Base-by-base conservation (phyloP, 2,888 invertebrate species). In the Cyclophora albipunctata region DNA sequence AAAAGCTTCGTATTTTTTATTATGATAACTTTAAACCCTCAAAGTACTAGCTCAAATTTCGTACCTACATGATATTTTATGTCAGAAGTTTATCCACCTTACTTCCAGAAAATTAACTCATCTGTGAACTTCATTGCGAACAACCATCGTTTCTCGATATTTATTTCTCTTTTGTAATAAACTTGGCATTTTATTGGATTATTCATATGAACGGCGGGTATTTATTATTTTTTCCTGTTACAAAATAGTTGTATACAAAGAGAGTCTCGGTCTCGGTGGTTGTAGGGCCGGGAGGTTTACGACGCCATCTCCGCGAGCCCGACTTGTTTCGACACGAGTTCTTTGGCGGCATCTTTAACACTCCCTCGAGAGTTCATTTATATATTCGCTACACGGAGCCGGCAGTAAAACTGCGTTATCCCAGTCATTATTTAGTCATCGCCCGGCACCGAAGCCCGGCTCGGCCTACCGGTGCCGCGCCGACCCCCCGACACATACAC, bases 391-490 rank as follows among this genome's bases (percentile, higher is more conserved):
- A 83, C 86, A 83, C 87, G 87, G 78, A 84, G 80, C 69, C 76
- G 71, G 87, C 81, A 84, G 85, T 87, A 88, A 88, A 88, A 84
- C 82, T 81, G 87, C 82, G 87, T 88, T 87, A 88, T 84, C 81
- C 85, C 71, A 75, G 85, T 87, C 87, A 87, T 88, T 87, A 87
- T 85, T 88, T 86, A 88, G 88, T 87, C 87, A 88, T 87, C 86
- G 78, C 81, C 78, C 68, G 73, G 57, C 37, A 37, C 37, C 37
- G 37, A 53, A 54, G 50, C 52, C 48, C 46, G 45, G 34, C 47
- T 34, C 46, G 41, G 43, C 34, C 47, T 35, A 20, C 42, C 44
- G 45, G 7, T 56, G 54, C 53, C 59, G 20, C 55, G 55, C 54
- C 42, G 75, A 75, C 78, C 76, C 71, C 65, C 66, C 66, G 67